Percentiles rank a stretch among this genome's conserved stretches.
Evolutionary conservation across 2,797 vertebrate species (phyloP).

Genomic region (Sebastes aleutianus): DNA sequence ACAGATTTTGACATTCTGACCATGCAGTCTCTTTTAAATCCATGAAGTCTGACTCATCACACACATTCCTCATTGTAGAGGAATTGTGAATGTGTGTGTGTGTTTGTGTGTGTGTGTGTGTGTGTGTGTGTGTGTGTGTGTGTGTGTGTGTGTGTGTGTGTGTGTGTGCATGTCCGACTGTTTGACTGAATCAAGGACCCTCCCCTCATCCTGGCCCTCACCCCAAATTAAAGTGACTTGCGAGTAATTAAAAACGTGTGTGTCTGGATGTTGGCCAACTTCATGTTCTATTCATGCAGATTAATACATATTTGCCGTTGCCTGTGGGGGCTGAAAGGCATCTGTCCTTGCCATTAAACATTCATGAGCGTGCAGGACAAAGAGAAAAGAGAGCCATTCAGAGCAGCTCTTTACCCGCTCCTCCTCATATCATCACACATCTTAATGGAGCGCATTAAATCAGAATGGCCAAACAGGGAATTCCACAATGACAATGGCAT

Average conservation of each 20-base stretch:
- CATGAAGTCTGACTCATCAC: constrained; percentile 2
- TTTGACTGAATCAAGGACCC: constrained; percentile 43
- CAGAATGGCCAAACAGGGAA: constrained; percentile 66
- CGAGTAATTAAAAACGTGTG: constrained; percentile 81
- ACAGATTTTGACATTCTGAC: constrained; percentile 4
- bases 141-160: background rate
- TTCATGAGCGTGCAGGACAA: constrained; percentile 78
- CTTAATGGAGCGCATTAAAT: constrained; percentile 74
- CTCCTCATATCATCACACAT: constrained; percentile 63
- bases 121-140: background rate
- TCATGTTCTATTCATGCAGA: constrained; percentile 85
- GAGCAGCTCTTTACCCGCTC: constrained; percentile 30
- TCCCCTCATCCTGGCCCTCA: constrained; percentile 21
- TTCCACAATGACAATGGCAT: constrained; percentile 67
- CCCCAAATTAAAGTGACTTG: constrained; percentile 75
- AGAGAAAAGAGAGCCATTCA: constrained; percentile 17
- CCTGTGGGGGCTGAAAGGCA: constrained; percentile 78
- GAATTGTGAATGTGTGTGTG: background rate
- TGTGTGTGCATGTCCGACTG: background rate
- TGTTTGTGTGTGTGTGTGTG: background rate
- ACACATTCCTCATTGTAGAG: background rate
- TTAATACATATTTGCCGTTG: constrained; percentile 84
- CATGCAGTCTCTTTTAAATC: constrained; percentile 4
- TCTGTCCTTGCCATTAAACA: constrained; percentile 82
- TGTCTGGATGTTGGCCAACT: constrained; percentile 75